These are phyloP conservation scores for Oscheius sp. DNA, from an alignment of 2,888 invertebrate species.

Conservation along the genomic window DNA sequence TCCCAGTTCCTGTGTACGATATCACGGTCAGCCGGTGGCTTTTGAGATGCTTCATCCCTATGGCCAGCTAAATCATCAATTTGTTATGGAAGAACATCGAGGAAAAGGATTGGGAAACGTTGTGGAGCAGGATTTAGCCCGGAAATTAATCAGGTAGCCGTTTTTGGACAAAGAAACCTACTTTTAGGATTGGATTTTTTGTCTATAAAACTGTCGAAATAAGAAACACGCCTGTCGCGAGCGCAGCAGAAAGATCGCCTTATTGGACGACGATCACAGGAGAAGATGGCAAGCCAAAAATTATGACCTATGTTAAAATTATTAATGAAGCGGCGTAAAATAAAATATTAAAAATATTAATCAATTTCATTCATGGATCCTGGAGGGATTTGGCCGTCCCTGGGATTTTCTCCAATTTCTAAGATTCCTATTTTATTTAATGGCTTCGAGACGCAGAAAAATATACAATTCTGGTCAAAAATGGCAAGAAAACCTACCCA, in stretches of 20 bases:
- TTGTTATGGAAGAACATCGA: conserved; percentile 17
- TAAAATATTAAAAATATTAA: too few relatives aligned
- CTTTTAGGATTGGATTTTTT: not conserved
- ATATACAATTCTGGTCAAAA: too few relatives aligned
- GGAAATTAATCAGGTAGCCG: conserved; percentile 20
- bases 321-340: not conserved
- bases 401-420: too few relatives aligned
- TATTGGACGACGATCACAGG: not conserved
- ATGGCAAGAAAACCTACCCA: not conserved
- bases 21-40: conserved; percentile 6
- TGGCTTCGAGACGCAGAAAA: too few relatives aligned
- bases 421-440: too few relatives aligned
- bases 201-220: conserved; percentile 13
- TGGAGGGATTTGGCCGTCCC: too few relatives aligned
- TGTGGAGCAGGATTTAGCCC: conserved; percentile 23
- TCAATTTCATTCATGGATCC: too few relatives aligned
- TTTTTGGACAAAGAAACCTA: not conserved
- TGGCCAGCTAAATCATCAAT: conserved; percentile 19
- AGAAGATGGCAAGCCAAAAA: conserved; percentile 1
- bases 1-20: conserved; percentile 18
- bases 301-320: not conserved
- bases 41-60: conserved; percentile 16
- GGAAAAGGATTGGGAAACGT: conserved; percentile 20
- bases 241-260: not conserved
- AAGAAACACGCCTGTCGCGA: not conserved